Percentiles rank a stretch among this genome's conserved stretches.
These are phyloP conservation scores for Halichondria panicea DNA, from an alignment of 37 sponge, comb jelly and placozoan species.

Conservation along the genomic window DNA sequence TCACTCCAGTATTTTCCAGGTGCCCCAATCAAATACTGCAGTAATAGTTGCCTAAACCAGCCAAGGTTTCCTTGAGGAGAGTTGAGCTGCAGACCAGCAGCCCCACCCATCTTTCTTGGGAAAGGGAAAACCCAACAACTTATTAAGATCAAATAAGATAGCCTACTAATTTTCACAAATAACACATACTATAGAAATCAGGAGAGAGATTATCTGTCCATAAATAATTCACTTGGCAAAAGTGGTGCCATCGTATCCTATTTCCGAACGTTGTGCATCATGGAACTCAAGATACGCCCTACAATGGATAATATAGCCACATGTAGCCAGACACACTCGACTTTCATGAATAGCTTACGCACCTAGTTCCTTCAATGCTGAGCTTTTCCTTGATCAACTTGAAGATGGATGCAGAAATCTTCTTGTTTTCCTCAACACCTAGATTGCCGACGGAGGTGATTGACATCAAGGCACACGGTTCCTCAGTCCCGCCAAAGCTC, in stretches of 20 bases:
- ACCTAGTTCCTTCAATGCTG: conserved; percentile 27
- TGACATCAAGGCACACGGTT: conserved; percentile 34
- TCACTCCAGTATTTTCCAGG: no score
- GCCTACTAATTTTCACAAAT: no score
- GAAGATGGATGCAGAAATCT: conserved; percentile 22
- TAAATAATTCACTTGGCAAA: conserved; percentile 8
- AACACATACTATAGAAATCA: no score
- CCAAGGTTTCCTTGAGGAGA: no score
- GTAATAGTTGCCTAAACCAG: no score
- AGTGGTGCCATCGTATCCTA: conserved; percentile 32
- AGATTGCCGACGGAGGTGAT: conserved; percentile 46
- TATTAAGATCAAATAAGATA: no score
- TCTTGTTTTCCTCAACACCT: conserved; percentile 40
- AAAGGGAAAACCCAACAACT: no score
- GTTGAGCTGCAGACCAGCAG: no score
- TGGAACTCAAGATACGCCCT: conserved; percentile 31
- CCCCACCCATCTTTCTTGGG: no score
- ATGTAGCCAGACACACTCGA: background rate
- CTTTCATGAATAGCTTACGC: background rate
- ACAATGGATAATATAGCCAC: no score
- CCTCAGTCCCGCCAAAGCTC: conserved; percentile 28
- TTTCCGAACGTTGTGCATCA: conserved; percentile 16
- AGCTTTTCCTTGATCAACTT: conserved; percentile 26
- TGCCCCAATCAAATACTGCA: no score
- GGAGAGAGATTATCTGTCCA: background rate